phyloP scores from a whole-genome alignment of 2,113 vertebrate species.

The Scortum barcoo region DNA sequence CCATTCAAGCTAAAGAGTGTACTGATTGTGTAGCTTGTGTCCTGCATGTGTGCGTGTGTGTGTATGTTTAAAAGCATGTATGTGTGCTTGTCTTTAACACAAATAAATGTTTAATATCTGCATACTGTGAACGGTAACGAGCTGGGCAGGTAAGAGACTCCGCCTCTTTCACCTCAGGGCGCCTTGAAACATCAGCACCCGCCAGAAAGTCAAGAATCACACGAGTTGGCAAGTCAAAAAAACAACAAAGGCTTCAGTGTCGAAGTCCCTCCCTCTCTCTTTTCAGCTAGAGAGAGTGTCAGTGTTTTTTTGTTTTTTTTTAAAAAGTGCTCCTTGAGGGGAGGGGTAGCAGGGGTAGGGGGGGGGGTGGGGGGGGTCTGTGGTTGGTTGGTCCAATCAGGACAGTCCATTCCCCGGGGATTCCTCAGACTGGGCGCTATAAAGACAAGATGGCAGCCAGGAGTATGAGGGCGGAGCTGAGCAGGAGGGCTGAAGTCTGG shows the following conservation, averaged over 20 bases:
- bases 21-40: slow-evolving; percentile 52
- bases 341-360: slow-evolving; percentile 70
- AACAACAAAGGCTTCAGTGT: slow-evolving; percentile 80
- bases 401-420: slow-evolving; percentile 61
- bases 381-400: slow-evolving; percentile 72
- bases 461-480: slow-evolving; percentile 90
- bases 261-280: slow-evolving; percentile 72
- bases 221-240: slow-evolving; percentile 85
- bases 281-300: slow-evolving; percentile 81
- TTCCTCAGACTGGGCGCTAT: slow-evolving; percentile 88
- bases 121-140: slow-evolving; percentile 45
- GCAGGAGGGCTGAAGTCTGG: slow-evolving; percentile 86
- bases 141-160: slow-evolving; percentile 37
- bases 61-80: slow-evolving; percentile 53
- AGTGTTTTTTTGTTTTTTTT: slow-evolving; percentile 42
- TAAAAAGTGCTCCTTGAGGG: slow-evolving; percentile 84
- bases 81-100: slow-evolving; percentile 49
- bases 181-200: slow-evolving; percentile 66
- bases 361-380: too few relatives aligned
- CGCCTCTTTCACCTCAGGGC: slow-evolving; percentile 21
- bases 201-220: slow-evolving; percentile 85
- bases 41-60: slow-evolving; percentile 22
- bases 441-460: slow-evolving; percentile 92
- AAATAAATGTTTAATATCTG: slow-evolving; percentile 48
- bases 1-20: slow-evolving; percentile 33